Evolutionary conservation across 2,113 vertebrate genomes (phyloP).

Genomic region (Seriola quinqueradiata): DNA sequence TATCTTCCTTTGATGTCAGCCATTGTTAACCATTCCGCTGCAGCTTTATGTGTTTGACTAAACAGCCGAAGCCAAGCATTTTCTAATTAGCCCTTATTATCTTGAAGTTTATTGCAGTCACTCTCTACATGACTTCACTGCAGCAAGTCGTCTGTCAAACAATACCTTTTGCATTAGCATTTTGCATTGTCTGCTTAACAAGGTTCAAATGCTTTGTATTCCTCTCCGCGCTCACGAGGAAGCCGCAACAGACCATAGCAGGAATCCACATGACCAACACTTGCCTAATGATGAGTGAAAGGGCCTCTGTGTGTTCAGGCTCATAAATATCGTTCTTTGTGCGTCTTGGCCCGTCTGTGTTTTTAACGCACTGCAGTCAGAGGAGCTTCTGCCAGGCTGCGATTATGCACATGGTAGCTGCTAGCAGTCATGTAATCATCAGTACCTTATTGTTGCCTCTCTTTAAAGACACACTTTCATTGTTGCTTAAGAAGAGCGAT

Average conservation of each 20-base stretch:
- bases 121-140: constrained; percentile 23
- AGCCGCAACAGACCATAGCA: constrained; percentile 24
- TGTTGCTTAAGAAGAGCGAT: constrained; percentile 24
- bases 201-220: constrained; percentile 46
- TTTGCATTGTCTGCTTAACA: constrained; percentile 59
- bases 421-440: constrained; percentile 47
- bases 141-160: constrained; percentile 39
- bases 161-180: constrained; percentile 59
- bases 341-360: not conserved
- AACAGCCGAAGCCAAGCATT: constrained; percentile 55
- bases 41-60: constrained; percentile 51
- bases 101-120: constrained; percentile 52
- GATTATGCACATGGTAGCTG: constrained; percentile 56
- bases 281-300: constrained; percentile 51
- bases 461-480: constrained; percentile 46
- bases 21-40: constrained; percentile 49
- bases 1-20: constrained; percentile 56
- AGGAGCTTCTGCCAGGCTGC: constrained; percentile 40
- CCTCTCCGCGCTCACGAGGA: constrained; percentile 5
- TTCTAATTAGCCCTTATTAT: constrained; percentile 66
- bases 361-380: constrained; percentile 26
- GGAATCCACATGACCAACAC: constrained; percentile 34
- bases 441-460: constrained; percentile 41
- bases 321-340: constrained; percentile 27
- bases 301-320: constrained; percentile 25